phyloP scores from a whole-genome alignment of 2,888 invertebrate genomes.

The Plagodis pulveraria region DNA sequence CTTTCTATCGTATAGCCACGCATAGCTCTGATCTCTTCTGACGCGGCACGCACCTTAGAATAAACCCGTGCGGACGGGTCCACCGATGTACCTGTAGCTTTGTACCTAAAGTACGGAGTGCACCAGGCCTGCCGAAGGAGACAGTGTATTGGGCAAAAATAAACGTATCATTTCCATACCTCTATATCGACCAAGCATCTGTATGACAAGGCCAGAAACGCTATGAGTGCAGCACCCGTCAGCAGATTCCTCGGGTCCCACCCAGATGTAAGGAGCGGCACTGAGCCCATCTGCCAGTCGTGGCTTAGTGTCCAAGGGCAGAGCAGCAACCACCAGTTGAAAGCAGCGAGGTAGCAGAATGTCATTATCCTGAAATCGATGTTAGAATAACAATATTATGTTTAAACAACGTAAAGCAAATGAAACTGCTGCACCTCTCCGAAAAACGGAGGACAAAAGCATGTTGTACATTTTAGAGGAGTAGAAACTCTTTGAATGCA shows the following conservation, averaged over 20 bases:
- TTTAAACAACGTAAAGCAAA: not conserved
- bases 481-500: no score
- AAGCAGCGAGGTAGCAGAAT: constrained; percentile 92
- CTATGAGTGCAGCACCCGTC: constrained; percentile 87
- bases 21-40: no score
- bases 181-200: constrained; percentile 88
- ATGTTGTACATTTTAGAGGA: no score
- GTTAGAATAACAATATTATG: not conserved
- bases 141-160: no score
- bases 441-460: no score
- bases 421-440: no score
- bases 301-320: constrained; percentile 92
- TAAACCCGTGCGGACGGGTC: no score
- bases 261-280: constrained; percentile 88
- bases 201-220: constrained; percentile 85
- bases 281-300: constrained; percentile 96
- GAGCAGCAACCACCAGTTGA: constrained; percentile 93
- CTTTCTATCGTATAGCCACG: no score
- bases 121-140: no score
- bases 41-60: no score
- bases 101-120: no score
- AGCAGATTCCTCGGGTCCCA: constrained; percentile 91
- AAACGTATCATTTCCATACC: constrained; percentile 65
- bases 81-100: no score
- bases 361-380: constrained; percentile 87